Conservation (phyloP, 2,888 invertebrate genomes). For the Pandemis cinnamomeana region DNA sequence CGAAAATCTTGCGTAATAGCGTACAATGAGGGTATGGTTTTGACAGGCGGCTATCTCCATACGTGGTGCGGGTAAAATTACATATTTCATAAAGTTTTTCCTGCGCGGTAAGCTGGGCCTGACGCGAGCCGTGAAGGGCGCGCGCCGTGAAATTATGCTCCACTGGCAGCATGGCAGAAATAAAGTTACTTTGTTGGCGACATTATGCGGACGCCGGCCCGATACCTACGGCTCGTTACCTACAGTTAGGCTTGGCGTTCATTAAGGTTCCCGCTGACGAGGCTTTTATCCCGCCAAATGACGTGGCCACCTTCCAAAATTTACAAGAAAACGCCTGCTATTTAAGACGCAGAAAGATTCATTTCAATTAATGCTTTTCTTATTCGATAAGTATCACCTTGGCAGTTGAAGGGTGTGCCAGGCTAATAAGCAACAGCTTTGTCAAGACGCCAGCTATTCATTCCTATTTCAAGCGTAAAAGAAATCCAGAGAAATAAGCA, state of each 20-base stretch:
- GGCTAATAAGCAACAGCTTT: too few relatives aligned
- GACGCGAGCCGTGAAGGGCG: constrained; percentile 28
- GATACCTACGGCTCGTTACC: background rate
- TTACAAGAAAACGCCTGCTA: background rate
- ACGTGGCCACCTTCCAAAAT: background rate
- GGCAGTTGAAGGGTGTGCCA: background rate
- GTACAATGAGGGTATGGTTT: constrained; percentile 24
- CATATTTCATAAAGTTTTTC: constrained; percentile 22
- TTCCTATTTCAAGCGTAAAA: background rate
- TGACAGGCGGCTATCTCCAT: constrained; percentile 39
- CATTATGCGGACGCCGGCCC: constrained; percentile 19
- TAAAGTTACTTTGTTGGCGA: constrained; percentile 25
- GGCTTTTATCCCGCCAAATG: background rate
- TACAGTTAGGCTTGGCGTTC: constrained; percentile 4
- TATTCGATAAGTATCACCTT: background rate
- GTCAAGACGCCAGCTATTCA: too few relatives aligned
- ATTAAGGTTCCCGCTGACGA: background rate
- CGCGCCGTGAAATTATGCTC: constrained; percentile 26
- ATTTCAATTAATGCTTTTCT: background rate
- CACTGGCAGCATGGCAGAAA: constrained; percentile 19
- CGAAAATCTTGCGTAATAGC: constrained; percentile 22
- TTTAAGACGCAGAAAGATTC: background rate
- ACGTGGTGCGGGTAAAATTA: constrained; percentile 10
- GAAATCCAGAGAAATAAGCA: background rate
- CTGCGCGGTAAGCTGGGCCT: background rate